Conservation (phyloP, 2,113 vertebrate genomes). For the Myiozetetes cayanensis region DNA sequence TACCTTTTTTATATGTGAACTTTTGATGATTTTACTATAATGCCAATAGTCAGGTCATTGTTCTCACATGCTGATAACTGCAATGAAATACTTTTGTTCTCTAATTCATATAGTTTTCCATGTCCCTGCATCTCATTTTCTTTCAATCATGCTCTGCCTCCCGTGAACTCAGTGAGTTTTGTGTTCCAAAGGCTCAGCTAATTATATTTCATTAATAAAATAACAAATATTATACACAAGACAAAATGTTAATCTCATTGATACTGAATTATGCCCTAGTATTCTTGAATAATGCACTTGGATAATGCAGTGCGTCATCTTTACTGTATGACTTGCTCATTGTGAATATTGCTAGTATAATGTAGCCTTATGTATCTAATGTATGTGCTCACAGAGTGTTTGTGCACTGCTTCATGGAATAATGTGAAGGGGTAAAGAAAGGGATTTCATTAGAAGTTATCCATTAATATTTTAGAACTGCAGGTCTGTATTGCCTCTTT, state of each 20-base stretch:
- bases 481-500: not conserved
- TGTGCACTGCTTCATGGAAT: not conserved
- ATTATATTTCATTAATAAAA: not conserved
- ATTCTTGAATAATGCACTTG: not conserved
- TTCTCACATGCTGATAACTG: not conserved
- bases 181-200: not conserved
- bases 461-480: not conserved
- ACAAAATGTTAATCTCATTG: not conserved
- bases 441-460: not conserved
- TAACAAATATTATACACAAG: not conserved
- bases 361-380: not conserved
- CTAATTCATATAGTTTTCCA: not conserved
- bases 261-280: not conserved
- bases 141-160: rapidly evolving
- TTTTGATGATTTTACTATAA: not conserved
- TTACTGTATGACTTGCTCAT: not conserved
- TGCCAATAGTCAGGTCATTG: not conserved
- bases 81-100: not conserved
- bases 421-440: not conserved
- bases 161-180: not conserved
- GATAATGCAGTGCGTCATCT: not conserved
- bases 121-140: not conserved
- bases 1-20: not conserved
- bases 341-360: not conserved
- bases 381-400: not conserved